Evolutionary conservation across 37 sponge, comb jelly and placozoan genomes (phyloP).

Genomic region (Axinella damicornis): DNA sequence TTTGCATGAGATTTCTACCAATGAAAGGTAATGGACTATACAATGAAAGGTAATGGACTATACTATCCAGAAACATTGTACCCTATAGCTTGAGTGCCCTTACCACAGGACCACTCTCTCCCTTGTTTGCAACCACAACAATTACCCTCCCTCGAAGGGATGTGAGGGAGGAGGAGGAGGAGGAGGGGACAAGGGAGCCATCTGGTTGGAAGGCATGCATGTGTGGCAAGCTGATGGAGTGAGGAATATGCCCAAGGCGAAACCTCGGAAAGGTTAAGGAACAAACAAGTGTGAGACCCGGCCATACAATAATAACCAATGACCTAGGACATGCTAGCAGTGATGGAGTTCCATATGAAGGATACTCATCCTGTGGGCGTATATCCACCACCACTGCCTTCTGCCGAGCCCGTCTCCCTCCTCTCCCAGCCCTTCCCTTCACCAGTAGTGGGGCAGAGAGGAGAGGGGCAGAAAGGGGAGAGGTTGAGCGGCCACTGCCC

Average conservation of each 20-base stretch:
- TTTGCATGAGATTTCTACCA: not conserved
- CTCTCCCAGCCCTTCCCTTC: not conserved
- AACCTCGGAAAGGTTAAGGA: conserved; percentile 32
- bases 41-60: conserved; percentile 8
- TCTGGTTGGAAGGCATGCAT: conserved; percentile 69
- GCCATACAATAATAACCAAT: not conserved
- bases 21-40: not conserved
- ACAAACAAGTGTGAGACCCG: not conserved
- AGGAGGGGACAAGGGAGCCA: conserved; percentile 33
- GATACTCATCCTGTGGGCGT: conserved; percentile 82
- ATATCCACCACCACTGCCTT: conserved; percentile 78
- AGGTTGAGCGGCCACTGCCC: not conserved
- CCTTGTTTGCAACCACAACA: conserved; percentile 66
- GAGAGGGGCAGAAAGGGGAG: conserved; percentile 7
- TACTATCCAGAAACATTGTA: not conserved
- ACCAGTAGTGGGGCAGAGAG: not conserved
- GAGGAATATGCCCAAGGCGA: conserved; percentile 75
- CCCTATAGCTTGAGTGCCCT: not conserved
- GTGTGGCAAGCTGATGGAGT: conserved; percentile 77
- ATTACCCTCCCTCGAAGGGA: conserved; percentile 36
- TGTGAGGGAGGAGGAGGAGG: conserved; percentile 10
- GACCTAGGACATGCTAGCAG: not conserved
- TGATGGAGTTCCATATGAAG: no score
- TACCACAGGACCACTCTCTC: conserved; percentile 61
- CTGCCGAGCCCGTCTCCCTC: conserved; percentile 26